Percentiles rank a stretch among this genome's conserved stretches.
Evolutionary conservation across 2,113 vertebrate genomes (phyloP).

Genomic region (Indicator indicator): DNA sequence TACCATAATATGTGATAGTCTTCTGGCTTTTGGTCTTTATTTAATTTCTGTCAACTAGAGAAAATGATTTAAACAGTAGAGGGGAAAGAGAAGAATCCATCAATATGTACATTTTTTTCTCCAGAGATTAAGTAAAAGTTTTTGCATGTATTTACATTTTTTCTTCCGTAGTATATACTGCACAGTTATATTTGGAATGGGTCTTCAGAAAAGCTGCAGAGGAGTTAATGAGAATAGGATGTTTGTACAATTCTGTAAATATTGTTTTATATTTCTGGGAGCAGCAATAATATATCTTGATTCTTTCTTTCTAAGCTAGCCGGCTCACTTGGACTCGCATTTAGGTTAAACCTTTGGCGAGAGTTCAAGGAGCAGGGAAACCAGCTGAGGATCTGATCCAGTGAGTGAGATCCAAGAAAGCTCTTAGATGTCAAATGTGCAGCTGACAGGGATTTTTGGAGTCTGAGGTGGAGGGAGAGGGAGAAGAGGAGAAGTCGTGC

Average conservation of each 20-base stretch:
- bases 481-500: background rate
- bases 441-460: conserved; percentile 24
- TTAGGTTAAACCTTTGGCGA: conserved; percentile 41
- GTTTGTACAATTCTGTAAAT: conserved; percentile 71
- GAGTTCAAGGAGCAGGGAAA: conserved; percentile 27
- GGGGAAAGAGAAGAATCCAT: background rate
- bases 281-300: conserved; percentile 38
- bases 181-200: conserved; percentile 63
- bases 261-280: conserved; percentile 70
- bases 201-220: conserved; percentile 45
- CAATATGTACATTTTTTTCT: conserved; percentile 14
- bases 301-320: conserved; percentile 19
- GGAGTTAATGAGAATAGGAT: conserved; percentile 69
- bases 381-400: conserved; percentile 43
- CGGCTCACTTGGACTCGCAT: conserved; percentile 6
- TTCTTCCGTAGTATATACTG: conserved; percentile 44
- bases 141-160: conserved; percentile 66
- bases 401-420: conserved; percentile 50
- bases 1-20: background rate
- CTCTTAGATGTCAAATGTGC: conserved; percentile 33
- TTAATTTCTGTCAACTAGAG: background rate
- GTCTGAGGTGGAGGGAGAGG: background rate
- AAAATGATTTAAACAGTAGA: conserved; percentile 24
- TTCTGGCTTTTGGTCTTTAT: background rate
- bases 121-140: conserved; percentile 58